Conservation (phyloP, 1,140 invertebrate genomes). For the Lerema accius region DNA sequence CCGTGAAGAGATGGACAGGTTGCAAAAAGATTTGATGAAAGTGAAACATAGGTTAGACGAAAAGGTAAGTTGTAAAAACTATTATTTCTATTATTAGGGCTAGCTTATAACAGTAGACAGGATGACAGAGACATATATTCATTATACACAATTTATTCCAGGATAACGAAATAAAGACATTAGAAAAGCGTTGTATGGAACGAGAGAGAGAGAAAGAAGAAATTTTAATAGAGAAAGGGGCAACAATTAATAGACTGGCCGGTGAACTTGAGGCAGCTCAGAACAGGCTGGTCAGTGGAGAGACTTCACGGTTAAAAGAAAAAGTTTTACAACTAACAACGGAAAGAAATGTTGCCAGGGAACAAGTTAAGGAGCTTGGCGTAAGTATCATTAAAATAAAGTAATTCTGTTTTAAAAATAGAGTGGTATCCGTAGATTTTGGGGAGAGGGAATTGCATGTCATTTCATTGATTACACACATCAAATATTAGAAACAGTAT, state of each 20-base stretch:
- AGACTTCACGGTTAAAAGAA: conserved; percentile 59
- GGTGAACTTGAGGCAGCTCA: conserved; percentile 81
- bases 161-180: conserved; percentile 80
- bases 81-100: too few relatives aligned
- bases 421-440: too few relatives aligned
- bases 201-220: conserved; percentile 81
- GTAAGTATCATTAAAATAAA: too few relatives aligned
- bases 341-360: conserved; percentile 64
- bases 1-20: conserved; percentile 74
- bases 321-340: conserved; percentile 62
- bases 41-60: conserved; percentile 73
- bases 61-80: conserved; percentile 62
- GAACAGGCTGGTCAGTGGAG: conserved; percentile 57
- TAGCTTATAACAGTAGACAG: too few relatives aligned
- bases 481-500: too few relatives aligned
- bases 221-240: conserved; percentile 82
- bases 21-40: conserved; percentile 76
- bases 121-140: too few relatives aligned
- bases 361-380: conserved; percentile 69
- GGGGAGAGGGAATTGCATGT: too few relatives aligned
- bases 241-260: conserved; percentile 81
- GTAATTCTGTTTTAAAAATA: too few relatives aligned
- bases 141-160: too few relatives aligned
- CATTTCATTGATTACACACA: too few relatives aligned
- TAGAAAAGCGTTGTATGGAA: conserved; percentile 80